Evolutionary conservation across 2,113 vertebrate genomes (phyloP), one percentile per base, ranked within the genome.

Genomic region (Ceuthmochares aereus): DNA sequence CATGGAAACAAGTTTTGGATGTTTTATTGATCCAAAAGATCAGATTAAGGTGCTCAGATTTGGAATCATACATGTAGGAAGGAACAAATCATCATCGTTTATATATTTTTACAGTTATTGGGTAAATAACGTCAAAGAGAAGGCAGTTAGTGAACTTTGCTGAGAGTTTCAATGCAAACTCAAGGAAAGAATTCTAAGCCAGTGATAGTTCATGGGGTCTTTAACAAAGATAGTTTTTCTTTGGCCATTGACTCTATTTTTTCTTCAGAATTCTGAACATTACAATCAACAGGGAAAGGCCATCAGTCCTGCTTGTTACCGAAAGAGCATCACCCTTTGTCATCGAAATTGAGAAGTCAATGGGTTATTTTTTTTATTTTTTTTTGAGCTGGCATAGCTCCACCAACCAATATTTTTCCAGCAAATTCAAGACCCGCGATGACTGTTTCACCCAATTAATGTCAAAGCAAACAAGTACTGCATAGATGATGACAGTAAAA

Each of bases 271-370:
- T 86, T 85, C 59, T 81, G 43, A 76, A 43, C 23, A 84, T 88
- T 74, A 70, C 49, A 84, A 84, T 77, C 64, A 91, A 72, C 49
- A 84, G 51, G 63, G 67, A 91, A 66, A 69, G 56, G 23, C 18
- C 1, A 2, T 91, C 87, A 69, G 66, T 87, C 87, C 64, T 90
- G 54, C 37, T n/a, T 69, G 45, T 74, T 89, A 21, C 81, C 56
- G 62, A 51, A 64, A 68, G 56, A 93, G 58, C 20, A 58, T 69
- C 87, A 85, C 15, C 89, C 34, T 93, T 95, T 75, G 55, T 76
- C 93, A 58, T 49, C 69, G 74, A 68, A 75, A 83, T 34, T 43
- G 42, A 87, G 70, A 94, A 82, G 94, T 91, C 93, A 94, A 78
- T 73, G 64, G 68, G 10, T 14, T n/a, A n/a, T n/a, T n/a, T n/a